Percentiles rank a stretch among this genome's conserved stretches.
phyloP scores from a whole-genome alignment of 2,113 vertebrate genomes.

The Elaphurus davidianus region DNA sequence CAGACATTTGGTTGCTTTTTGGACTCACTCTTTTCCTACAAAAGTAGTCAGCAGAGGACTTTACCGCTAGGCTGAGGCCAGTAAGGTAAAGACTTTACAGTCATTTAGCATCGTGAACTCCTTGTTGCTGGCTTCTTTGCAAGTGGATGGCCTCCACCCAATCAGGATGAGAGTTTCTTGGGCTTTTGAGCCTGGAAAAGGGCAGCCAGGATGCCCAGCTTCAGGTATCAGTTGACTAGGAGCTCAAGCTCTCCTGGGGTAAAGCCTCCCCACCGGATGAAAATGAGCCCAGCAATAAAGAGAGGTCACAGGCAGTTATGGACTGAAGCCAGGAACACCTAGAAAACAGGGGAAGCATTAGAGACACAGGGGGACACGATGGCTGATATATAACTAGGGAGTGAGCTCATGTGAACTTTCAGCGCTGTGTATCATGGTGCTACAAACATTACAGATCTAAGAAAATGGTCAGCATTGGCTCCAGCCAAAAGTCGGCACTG shows the following conservation, averaged over 20 bases:
- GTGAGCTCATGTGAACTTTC: not conserved
- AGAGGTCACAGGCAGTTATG: not conserved
- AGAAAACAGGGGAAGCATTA: not conserved
- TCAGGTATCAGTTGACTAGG: not conserved
- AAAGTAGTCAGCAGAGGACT: not conserved
- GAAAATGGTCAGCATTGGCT: constrained; percentile 21
- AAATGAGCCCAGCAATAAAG: not conserved
- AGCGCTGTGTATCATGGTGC: not conserved
- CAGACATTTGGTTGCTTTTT: not conserved
- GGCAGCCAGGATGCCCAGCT: not conserved
- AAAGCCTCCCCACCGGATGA: not conserved
- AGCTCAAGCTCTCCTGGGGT: not conserved
- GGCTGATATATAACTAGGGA: not conserved
- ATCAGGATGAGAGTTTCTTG: not conserved
- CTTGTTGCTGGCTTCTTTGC: not conserved
- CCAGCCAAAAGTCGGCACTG: constrained; percentile 38
- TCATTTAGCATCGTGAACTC: not conserved
- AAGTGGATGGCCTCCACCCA: not conserved
- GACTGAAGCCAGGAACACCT: not conserved
- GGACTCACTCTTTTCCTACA: not conserved
- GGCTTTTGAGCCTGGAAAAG: not conserved
- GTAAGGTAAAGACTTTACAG: not conserved
- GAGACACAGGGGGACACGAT: not conserved
- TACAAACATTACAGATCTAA: not conserved
- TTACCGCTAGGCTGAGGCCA: not conserved